A percentile compares a stretch with the other conserved stretches of the same genome.
These are phyloP conservation scores for Phengaris alcon DNA, from an alignment of 2,888 invertebrate species.

Conservation along the genomic window DNA sequence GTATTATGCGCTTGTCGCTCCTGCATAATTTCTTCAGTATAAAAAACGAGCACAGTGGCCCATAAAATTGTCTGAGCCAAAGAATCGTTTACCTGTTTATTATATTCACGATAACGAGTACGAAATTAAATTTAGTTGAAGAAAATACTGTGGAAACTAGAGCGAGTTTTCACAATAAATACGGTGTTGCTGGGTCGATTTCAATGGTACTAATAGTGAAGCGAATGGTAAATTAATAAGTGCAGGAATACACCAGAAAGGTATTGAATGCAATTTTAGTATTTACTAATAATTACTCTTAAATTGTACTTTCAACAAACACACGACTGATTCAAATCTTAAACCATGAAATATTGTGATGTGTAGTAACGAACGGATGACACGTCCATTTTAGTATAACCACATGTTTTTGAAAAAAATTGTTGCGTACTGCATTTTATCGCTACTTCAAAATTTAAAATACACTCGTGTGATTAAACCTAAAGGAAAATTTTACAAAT, in stretches of 20 bases:
- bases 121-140: constrained; percentile 1
- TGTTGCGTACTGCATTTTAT: background rate
- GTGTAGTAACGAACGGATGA: too few relatives aligned
- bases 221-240: background rate
- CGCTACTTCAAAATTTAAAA: background rate
- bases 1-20: constrained; percentile 22
- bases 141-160: background rate
- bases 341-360: too few relatives aligned
- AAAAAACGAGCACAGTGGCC: constrained; percentile 41
- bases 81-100: constrained; percentile 29
- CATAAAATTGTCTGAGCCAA: constrained; percentile 28
- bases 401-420: too few relatives aligned
- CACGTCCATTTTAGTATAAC: too few relatives aligned
- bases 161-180: background rate
- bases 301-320: too few relatives aligned
- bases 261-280: too few relatives aligned
- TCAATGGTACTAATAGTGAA: background rate
- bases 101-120: constrained; percentile 11
- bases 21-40: constrained; percentile 43
- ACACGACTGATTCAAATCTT: too few relatives aligned
- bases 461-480: background rate
- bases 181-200: background rate
- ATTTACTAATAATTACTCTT: too few relatives aligned
- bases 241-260: background rate
- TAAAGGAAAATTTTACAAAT: constrained; percentile 41